phyloP scores from a whole-genome alignment of 2,888 invertebrate species.

The Heliothis peltigera region DNA sequence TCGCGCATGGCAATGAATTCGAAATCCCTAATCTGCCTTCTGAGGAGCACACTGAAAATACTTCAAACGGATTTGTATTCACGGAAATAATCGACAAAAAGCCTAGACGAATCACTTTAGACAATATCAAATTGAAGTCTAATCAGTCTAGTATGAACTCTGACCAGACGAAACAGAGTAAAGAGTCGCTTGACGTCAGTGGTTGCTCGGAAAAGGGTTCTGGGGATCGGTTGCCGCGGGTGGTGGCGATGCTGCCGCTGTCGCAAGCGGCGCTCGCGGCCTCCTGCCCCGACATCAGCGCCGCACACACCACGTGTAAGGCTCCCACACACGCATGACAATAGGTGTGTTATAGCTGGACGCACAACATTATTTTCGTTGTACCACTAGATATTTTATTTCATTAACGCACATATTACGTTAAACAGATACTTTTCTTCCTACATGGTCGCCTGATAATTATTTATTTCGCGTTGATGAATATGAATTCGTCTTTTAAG shows the following conservation, averaged over 20 bases:
- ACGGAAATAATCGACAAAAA: slow-evolving; percentile 88
- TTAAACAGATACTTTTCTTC: slow-evolving; percentile 24
- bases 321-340: slow-evolving; percentile 81
- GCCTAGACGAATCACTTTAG: slow-evolving; percentile 85
- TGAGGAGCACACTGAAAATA: slow-evolving; percentile 77
- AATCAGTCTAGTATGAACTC: slow-evolving; percentile 75
- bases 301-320: slow-evolving; percentile 73
- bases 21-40: slow-evolving; percentile 84
- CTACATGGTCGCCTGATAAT: not conserved
- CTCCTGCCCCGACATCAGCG: slow-evolving; percentile 79
- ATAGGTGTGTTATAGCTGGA: slow-evolving; percentile 84
- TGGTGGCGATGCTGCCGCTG: slow-evolving; percentile 63
- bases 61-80: slow-evolving; percentile 77
- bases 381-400: slow-evolving; percentile 49
- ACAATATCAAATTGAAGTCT: slow-evolving; percentile 81
- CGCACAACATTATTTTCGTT: slow-evolving; percentile 65
- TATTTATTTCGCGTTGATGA: not conserved
- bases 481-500: not conserved
- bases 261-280: slow-evolving; percentile 54
- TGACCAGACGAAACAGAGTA: slow-evolving; percentile 66
- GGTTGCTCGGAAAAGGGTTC: slow-evolving; percentile 72
- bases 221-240: slow-evolving; percentile 60
- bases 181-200: slow-evolving; percentile 69
- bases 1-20: slow-evolving; percentile 86
- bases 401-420: slow-evolving; percentile 48